Percentiles rank a stretch among this genome's conserved stretches.
phyloP scores from a whole-genome alignment of 2,797 vertebrate species.

The Chaenodraco wilsoni region DNA sequence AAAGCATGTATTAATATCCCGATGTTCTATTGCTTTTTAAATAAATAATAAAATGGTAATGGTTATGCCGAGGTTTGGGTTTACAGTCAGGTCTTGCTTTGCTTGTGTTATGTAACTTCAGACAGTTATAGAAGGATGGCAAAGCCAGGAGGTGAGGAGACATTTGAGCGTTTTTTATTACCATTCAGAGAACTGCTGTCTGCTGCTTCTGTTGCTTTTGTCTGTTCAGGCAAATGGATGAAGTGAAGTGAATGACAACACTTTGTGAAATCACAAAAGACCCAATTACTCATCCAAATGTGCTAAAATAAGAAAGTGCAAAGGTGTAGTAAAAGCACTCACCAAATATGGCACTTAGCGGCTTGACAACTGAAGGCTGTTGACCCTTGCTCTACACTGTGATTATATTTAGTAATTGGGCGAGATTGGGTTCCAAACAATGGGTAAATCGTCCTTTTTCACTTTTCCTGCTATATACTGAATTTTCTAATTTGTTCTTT shows the following conservation, averaged over 20 bases:
- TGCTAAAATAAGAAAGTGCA: too few relatives aligned
- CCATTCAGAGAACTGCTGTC: background rate
- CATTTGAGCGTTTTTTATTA: background rate
- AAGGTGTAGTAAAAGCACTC: too few relatives aligned
- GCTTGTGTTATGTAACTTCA: background rate
- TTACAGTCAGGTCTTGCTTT: background rate
- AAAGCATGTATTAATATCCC: too few relatives aligned
- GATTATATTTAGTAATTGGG: background rate
- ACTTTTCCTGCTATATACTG: background rate
- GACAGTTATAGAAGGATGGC: background rate
- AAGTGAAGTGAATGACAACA: background rate
- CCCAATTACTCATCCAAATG: too few relatives aligned
- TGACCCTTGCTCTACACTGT: slow-evolving; percentile 15
- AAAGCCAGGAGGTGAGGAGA: background rate
- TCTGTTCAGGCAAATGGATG: background rate
- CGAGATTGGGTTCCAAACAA: background rate
- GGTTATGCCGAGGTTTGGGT: background rate
- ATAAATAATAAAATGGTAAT: background rate
- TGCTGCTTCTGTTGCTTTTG: background rate
- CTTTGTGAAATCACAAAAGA: slow-evolving; percentile 17
- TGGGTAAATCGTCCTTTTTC: background rate
- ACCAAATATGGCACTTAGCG: slow-evolving; percentile 2
- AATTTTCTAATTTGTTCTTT: background rate
- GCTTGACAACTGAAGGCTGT: slow-evolving; percentile 16
- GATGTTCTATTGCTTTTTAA: background rate